Conservation (phyloP, 2,888 invertebrate genomes). For the Gibbula magus region DNA sequence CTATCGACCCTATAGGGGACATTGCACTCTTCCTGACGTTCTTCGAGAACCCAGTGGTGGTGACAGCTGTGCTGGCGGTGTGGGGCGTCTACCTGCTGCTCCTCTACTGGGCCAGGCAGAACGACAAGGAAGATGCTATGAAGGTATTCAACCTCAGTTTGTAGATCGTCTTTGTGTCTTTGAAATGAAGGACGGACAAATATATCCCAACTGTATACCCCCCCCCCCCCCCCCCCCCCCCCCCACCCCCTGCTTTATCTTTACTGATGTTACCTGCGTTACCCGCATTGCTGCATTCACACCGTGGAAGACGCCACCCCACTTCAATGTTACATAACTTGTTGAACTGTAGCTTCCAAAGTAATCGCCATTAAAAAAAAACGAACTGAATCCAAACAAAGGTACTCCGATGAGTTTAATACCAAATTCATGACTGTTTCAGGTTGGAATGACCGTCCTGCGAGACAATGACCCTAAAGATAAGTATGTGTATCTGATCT, state of each 20-base stretch:
- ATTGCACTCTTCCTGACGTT: conserved; percentile 53
- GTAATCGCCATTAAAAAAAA: background rate
- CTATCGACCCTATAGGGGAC: conserved; percentile 54
- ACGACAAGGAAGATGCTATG: conserved; percentile 51
- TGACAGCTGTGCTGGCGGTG: conserved; percentile 52
- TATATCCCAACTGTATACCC: too few relatives aligned
- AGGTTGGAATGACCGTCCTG: conserved; percentile 56
- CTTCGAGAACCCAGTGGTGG: conserved; percentile 66
- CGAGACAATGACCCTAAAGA: conserved; percentile 50
- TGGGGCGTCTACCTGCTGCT: conserved; percentile 60
- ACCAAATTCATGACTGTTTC: background rate
- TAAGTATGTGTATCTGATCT: conserved; percentile 57
- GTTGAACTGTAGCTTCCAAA: too few relatives aligned
- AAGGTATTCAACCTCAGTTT: too few relatives aligned
- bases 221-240: too few relatives aligned
- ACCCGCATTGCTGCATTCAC: too few relatives aligned
- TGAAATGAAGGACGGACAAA: too few relatives aligned
- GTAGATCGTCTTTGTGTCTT: too few relatives aligned
- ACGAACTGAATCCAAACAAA: background rate
- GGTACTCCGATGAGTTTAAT: background rate
- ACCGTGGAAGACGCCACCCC: too few relatives aligned
- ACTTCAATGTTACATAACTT: too few relatives aligned
- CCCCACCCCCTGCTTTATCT: too few relatives aligned
- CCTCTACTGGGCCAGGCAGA: conserved; percentile 54
- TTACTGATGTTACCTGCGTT: too few relatives aligned